Conservation (phyloP, 1,140 invertebrate genomes). For the Bilobella aurantiaca region DNA sequence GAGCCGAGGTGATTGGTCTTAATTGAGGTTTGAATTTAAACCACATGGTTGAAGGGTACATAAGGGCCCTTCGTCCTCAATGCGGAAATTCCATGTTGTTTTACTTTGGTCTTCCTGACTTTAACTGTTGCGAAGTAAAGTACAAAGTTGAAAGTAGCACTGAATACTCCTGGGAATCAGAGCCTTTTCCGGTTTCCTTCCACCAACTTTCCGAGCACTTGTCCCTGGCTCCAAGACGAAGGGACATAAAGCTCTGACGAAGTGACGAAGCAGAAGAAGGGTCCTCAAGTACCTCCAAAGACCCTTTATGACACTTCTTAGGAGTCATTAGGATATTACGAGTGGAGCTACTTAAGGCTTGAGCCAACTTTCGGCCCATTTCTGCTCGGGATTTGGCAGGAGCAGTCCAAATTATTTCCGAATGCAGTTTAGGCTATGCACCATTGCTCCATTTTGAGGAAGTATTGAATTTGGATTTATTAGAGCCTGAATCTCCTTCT, state of each 20-base stretch:
- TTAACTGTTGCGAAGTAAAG: neutral
- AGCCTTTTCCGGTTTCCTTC: constrained; percentile 4
- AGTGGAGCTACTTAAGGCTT: neutral
- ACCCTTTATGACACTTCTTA: neutral
- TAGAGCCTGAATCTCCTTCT: neutral
- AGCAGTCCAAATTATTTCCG: neutral
- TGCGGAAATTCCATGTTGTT: constrained; percentile 3
- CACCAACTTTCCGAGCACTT: neutral
- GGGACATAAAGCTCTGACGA: neutral
- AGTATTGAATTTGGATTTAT: neutral
- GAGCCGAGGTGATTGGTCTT: constrained; percentile 31
- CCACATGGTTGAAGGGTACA: constrained; percentile 12
- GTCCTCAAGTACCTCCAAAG: neutral
- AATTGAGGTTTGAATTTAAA: constrained; percentile 29
- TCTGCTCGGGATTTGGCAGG: too few relatives aligned
- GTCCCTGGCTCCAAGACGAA: neutral
- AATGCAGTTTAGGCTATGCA: constrained; percentile 2
- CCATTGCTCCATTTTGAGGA: too few relatives aligned
- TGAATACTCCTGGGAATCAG: constrained; percentile 13
- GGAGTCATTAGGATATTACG: neutral
- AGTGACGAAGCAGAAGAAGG: neutral
- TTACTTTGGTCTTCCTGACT: neutral
- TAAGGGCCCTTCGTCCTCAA: neutral
- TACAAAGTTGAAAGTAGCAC: neutral
- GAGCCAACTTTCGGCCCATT: too few relatives aligned